These are phyloP conservation scores for Apostichopus japonicus DNA, from an alignment of 35 echinoderm and acorn worm genomes.

Conservation along the genomic window DNA sequence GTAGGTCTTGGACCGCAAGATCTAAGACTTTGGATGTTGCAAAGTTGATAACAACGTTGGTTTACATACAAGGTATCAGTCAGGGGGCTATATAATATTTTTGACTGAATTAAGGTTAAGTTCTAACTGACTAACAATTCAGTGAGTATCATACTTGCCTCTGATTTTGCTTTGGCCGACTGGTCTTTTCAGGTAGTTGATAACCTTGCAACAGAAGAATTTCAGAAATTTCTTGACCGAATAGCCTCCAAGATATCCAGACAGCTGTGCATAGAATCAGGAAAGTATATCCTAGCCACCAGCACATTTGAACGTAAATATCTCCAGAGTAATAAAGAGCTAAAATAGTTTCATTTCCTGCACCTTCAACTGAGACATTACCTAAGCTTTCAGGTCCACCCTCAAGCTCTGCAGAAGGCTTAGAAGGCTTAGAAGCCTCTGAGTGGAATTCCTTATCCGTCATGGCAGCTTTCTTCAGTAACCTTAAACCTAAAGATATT, in stretches of 20 bases:
- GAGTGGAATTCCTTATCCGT: conserved; percentile 30
- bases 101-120: no score
- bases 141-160: background rate
- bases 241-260: conserved; percentile 50
- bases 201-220: conserved; percentile 22
- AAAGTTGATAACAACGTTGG: no score
- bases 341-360: conserved; percentile 25
- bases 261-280: conserved; percentile 26
- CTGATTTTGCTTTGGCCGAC: background rate
- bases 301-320: conserved; percentile 54
- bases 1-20: no score
- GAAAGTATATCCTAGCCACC: conserved; percentile 29
- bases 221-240: conserved; percentile 48
- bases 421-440: background rate
- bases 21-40: no score
- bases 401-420: conserved; percentile 4
- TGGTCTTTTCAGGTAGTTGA: conserved; percentile 12
- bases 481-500: background rate
- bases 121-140: no score
- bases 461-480: background rate
- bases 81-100: no score
- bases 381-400: conserved; percentile 21
- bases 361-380: conserved; percentile 4
- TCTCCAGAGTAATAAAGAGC: conserved; percentile 43
- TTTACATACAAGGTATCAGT: no score